Evolutionary conservation across 1,140 invertebrate genomes (phyloP).

Genomic region (Drosophila grimshawi): DNA sequence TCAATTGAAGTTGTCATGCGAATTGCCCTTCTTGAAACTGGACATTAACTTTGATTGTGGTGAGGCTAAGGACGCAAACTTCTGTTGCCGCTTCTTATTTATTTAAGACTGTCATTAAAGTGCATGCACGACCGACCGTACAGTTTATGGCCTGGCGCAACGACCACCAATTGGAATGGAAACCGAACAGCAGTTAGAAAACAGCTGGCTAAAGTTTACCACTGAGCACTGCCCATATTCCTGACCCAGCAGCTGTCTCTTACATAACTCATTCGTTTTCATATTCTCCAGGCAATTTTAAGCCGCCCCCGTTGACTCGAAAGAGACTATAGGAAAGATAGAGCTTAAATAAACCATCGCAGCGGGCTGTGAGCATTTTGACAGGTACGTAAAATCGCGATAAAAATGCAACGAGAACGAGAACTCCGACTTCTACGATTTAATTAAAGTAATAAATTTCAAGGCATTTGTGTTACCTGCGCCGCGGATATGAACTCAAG

Average conservation of each 20-base stretch:
- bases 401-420: constrained; percentile 55
- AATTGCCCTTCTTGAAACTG: neutral
- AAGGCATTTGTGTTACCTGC: constrained; percentile 46
- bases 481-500: constrained; percentile 3
- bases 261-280: constrained; percentile 75
- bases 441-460: constrained; percentile 80
- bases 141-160: constrained; percentile 59
- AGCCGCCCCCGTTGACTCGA: neutral
- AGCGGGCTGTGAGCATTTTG: constrained; percentile 26
- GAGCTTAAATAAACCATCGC: constrained; percentile 1
- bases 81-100: constrained; percentile 58
- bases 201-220: constrained; percentile 55
- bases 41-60: neutral
- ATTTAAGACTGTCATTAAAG: constrained; percentile 56
- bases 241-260: constrained; percentile 16
- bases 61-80: neutral
- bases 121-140: constrained; percentile 46
- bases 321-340: neutral
- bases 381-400: constrained; percentile 51
- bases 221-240: neutral
- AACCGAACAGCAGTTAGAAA: constrained; percentile 26
- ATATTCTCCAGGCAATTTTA: constrained; percentile 62
- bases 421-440: constrained; percentile 56
- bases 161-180: neutral
- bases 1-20: constrained; percentile 14